Evolutionary conservation across 2,888 invertebrate species (phyloP).

Genomic region (Macrophya alboannulata): DNA sequence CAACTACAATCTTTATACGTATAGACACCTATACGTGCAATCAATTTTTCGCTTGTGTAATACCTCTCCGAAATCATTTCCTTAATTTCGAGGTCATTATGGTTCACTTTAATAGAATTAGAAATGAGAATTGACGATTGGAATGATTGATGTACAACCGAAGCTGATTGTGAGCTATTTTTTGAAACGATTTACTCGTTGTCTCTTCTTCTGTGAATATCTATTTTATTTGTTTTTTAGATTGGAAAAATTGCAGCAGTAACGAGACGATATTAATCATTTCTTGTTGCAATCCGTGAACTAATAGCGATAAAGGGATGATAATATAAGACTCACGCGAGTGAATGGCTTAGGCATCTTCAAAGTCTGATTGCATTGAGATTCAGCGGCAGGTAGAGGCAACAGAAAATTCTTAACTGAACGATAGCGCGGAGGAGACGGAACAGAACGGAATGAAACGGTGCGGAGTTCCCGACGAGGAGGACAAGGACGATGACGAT

Average conservation of each 20-base stretch:
- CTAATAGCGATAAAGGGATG: constrained; percentile 16
- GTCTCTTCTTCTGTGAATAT: not conserved
- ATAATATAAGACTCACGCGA: constrained; percentile 48
- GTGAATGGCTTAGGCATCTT: constrained; percentile 53
- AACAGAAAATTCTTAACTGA: constrained; percentile 45
- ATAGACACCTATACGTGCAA: not conserved
- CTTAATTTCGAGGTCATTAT: not conserved
- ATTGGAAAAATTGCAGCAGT: not conserved
- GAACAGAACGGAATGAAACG: constrained; percentile 65
- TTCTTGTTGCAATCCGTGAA: not conserved
- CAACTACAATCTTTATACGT: not conserved
- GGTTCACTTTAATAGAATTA: not conserved
- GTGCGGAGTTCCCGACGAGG: constrained; percentile 64
- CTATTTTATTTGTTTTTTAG: not conserved
- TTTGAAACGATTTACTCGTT: not conserved
- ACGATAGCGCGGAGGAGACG: constrained; percentile 48
- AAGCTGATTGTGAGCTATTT: not conserved
- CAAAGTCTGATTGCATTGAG: constrained; percentile 49
- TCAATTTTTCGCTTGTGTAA: not conserved
- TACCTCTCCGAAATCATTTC: not conserved
- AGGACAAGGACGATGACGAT: constrained; percentile 59
- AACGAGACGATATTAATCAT: not conserved
- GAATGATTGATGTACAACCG: not conserved
- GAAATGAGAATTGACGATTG: not conserved
- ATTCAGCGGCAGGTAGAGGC: constrained; percentile 48